Percentiles rank a stretch among this genome's conserved stretches.
Conservation (phyloP, 2,797 vertebrate genomes). For the Valencia hispanica region DNA sequence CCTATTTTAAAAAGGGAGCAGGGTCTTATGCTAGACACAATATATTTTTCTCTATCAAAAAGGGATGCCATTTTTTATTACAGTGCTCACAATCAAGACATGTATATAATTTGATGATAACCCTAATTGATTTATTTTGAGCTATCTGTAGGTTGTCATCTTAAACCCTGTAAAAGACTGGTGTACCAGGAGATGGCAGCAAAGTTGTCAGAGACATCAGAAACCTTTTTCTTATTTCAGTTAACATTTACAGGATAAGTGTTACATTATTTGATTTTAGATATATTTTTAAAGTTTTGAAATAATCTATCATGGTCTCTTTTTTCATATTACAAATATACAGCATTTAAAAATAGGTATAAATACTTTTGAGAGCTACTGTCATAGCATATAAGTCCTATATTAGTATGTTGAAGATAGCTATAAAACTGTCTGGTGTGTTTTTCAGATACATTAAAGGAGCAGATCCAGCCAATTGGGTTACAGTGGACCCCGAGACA, state of each 20-base stretch:
- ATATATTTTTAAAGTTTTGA: too few relatives aligned
- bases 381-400: background rate
- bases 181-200: background rate
- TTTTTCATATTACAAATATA: background rate
- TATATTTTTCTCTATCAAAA: background rate
- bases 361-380: background rate
- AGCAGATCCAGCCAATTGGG: conserved; percentile 66
- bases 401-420: background rate
- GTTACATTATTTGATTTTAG: background rate
- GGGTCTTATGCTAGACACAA: background rate
- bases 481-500: conserved; percentile 57
- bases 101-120: background rate
- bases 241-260: background rate
- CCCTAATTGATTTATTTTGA: background rate
- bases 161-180: background rate
- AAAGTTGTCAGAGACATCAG: background rate
- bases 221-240: background rate
- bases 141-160: background rate
- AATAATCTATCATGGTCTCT: background rate
- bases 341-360: background rate
- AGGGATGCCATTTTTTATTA: background rate
- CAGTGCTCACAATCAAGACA: background rate
- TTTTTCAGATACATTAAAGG: conserved; percentile 62
- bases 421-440: conserved; percentile 3
- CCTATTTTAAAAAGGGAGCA: background rate